Conservation (phyloP, 1,140 invertebrate genomes). For the Nymphalis io region DNA sequence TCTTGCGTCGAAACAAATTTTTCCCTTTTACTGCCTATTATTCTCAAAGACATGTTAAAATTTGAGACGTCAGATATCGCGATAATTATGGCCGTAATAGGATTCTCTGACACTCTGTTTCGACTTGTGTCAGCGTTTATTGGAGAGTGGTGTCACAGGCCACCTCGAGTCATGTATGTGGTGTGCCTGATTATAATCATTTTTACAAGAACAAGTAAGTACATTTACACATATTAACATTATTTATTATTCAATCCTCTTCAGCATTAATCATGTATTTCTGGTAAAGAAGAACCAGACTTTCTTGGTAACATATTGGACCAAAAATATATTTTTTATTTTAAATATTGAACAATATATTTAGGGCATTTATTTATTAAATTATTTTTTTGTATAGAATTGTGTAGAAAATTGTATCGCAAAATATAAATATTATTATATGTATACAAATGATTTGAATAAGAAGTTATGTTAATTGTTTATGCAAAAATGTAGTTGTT, state of each 20-base stretch:
- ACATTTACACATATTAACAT: neutral
- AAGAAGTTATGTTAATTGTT: too few relatives aligned
- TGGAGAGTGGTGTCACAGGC: conserved; percentile 82
- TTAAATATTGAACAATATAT: too few relatives aligned
- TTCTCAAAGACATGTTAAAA: conserved; percentile 81
- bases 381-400: too few relatives aligned
- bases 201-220: conserved; percentile 83
- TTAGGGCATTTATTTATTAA: too few relatives aligned
- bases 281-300: too few relatives aligned
- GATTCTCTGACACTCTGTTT: conserved; percentile 82
- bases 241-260: neutral
- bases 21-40: conserved; percentile 84
- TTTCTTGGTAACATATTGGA: too few relatives aligned
- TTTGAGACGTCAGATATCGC: conserved; percentile 82
- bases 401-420: too few relatives aligned
- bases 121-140: conserved; percentile 83
- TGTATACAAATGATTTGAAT: too few relatives aligned
- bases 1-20: conserved; percentile 87
- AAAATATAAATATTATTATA: too few relatives aligned
- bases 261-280: too few relatives aligned
- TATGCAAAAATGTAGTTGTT: too few relatives aligned
- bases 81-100: conserved; percentile 83
- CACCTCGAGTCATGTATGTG: conserved; percentile 84
- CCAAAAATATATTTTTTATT: too few relatives aligned
- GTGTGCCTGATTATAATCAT: conserved; percentile 82